Evolutionary conservation across 1,140 invertebrate genomes (phyloP).

Genomic region (Brachionus asplanchnoidis): DNA sequence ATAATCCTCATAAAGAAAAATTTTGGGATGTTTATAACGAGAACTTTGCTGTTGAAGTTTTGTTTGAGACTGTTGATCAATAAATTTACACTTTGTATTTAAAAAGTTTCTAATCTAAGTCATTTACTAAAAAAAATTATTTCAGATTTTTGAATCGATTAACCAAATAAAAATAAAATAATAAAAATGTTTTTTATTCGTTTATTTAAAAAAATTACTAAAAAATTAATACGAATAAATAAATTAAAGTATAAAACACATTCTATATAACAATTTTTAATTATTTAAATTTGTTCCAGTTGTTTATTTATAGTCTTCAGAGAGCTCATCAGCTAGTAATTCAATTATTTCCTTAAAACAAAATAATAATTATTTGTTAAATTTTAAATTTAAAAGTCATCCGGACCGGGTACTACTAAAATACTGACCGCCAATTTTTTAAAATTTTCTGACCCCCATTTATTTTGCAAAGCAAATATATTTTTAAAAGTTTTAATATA

Average conservation of each 20-base stretch:
- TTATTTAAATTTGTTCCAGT: not conserved
- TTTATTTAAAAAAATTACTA: not conserved
- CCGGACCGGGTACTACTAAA: no score
- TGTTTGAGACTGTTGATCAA: slow-evolving; percentile 48
- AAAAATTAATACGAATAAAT: not conserved
- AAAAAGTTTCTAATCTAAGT: not conserved
- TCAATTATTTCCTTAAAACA: not conserved
- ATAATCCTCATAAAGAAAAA: slow-evolving; percentile 62
- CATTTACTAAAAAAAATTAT: not conserved
- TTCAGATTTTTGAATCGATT: not conserved
- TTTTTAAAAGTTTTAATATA: no score
- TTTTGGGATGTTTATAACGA: slow-evolving; percentile 57
- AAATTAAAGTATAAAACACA: no score
- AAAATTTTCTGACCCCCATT: no score
- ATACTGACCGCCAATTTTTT: no score
- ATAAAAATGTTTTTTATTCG: not conserved
- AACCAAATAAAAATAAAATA: not conserved
- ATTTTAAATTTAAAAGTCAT: no score
- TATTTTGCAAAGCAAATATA: no score
- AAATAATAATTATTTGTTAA: no score
- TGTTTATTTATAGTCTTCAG: not conserved
- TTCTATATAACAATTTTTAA: no score
- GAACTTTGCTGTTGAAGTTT: slow-evolving; percentile 55
- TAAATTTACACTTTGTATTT: not conserved
- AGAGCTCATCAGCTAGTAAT: not conserved